phyloP scores from a whole-genome alignment of 2,113 vertebrate genomes.

The Cololabis saira region DNA sequence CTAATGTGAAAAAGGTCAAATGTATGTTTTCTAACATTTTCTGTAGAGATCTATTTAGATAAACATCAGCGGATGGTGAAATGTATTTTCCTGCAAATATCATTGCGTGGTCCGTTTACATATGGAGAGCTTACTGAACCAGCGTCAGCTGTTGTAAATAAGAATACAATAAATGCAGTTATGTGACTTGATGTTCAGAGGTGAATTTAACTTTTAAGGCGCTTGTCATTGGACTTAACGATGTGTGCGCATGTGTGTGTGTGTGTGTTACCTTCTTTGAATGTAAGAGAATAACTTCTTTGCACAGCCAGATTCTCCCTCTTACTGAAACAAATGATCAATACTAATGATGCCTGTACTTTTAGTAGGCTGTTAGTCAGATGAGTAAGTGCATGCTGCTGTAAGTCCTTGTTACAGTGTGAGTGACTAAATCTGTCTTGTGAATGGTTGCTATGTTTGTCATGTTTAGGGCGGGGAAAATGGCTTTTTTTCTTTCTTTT shows the following conservation, averaged over 20 bases:
- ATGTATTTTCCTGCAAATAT: constrained; percentile 74
- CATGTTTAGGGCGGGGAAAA: no score
- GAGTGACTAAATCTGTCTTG: neutral
- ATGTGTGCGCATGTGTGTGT: neutral
- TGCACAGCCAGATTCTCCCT: neutral
- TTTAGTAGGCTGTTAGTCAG: neutral
- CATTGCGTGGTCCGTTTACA: constrained; percentile 55
- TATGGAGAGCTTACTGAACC: constrained; percentile 15
- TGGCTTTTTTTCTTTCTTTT: no score
- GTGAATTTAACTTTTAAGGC: no score
- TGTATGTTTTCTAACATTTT: constrained; percentile 73
- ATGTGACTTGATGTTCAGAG: no score
- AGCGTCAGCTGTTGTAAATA: constrained; percentile 51
- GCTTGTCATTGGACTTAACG: no score
- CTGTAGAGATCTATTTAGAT: constrained; percentile 72
- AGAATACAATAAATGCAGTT: no score
- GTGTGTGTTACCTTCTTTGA: neutral
- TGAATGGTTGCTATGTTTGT: no score
- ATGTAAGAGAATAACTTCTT: neutral
- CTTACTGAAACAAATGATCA: no score
- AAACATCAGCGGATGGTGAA: constrained; percentile 27
- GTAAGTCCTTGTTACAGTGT: neutral
- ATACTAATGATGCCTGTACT: neutral
- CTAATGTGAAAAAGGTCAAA: constrained; percentile 58
- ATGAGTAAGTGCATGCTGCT: neutral